Evolutionary conservation across 2,113 vertebrate genomes (phyloP), one percentile per base, ranked within the genome.

Genomic region (Machaerirhynchus nigripectus): DNA sequence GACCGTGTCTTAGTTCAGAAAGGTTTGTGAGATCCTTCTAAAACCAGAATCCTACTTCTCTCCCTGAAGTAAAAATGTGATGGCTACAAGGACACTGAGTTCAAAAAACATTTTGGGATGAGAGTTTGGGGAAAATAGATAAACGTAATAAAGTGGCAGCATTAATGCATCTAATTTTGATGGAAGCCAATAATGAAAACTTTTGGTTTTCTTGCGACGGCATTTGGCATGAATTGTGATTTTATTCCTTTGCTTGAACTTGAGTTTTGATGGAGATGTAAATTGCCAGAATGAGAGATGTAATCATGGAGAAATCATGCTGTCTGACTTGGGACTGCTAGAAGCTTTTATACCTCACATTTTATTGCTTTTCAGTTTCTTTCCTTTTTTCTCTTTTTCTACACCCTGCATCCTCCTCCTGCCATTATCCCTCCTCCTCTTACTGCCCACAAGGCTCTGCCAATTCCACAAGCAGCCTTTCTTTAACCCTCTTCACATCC

Each of bases 1-100:
- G 83, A 94, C 84, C 84, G 85, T 89, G 61, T 90, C 64, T 96
- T 46, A 67, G 67, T 80, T 89, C 92, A 90, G 78, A 93, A 97
- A 89, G 10, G 18, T 64, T 63, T 75, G 6, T 56, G 81, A 95
- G 67, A 82, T 91, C 50, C 55, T 88, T 84, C 88, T 17, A 13
- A 89, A 93, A 61, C 56, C 67, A 75, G 87, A 83, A 76, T 50
- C 40, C 44, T 88, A 19, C 59, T 40, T 40, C 24, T 44, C 19
- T 65, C 15, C 87, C 65, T 79, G 65, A 67, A 57, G 5, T 75
- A 50, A 95, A 92, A 90, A 76, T 28, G 12, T 22, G 9, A 63
- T 12, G 9, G 74, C 56, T 93, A 59, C 35, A 63, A 91, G 31
- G 74, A 22, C 52, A 33, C 24, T 7, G 44, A 65, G 18, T 7